Evolutionary conservation across 2,113 vertebrate genomes (phyloP), one percentile per base, ranked within the genome.

Genomic region (Pithys albifrons): DNA sequence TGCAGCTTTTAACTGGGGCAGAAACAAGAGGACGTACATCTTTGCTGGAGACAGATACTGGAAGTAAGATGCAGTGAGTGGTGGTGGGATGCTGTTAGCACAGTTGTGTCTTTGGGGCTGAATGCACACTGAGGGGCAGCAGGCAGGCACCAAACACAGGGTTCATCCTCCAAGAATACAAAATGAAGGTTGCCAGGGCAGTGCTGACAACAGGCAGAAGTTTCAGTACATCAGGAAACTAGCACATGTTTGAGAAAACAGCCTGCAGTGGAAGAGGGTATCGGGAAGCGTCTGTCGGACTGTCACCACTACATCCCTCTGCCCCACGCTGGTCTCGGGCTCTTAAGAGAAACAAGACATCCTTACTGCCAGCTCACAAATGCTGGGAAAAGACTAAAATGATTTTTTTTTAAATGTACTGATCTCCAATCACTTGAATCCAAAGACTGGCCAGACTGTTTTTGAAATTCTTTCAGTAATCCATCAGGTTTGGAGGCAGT

Each of bases 41-140:
- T 99, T 99, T 85, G 94, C 98, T 22, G 99, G 98, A 74, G 98
- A 99, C 96, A 98, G 99, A 95, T 99, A 99, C 97, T 99, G 99
- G 99, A 99, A 99, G 99, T 99, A 97, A 98, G 96, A 61, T 14
- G 10, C 33, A 48, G 2, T 70, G 64, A 28, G 45, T 11, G 54
- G 31, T 22, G 49, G n/a, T 31, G 33, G 54, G 58, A 28, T 13
- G 33, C 54, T 55, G 33, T 37, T 35, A 37, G 65, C 61, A 0
- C 1, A 65, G 29, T 43, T 49, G 10, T 8, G 39, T 69, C n/a
- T 62, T 27, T 17, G 39, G 77, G 57, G 52, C 19, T 66, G 37
- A 79, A 61, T 5, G 49, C 49, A 31, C 8, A 2, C 35, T 35
- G 54, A 55, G 71, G 46, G 41, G 45, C 62, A 33, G 37, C 12